phyloP scores from a whole-genome alignment of 2,113 vertebrate genomes.

The Corythoichthys intestinalis region DNA sequence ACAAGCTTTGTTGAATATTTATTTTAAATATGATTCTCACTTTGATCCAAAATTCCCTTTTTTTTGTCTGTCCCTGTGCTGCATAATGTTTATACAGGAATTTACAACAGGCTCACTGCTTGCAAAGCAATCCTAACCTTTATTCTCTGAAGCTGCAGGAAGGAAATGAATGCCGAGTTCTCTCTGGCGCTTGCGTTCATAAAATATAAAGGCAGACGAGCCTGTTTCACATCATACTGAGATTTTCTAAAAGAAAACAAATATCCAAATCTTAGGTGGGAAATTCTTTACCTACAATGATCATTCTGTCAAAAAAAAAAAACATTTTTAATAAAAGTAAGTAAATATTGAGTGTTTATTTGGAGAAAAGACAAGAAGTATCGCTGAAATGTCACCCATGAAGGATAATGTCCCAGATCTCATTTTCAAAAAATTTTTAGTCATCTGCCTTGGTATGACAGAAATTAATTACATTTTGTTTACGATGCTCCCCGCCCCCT shows the following conservation, averaged over 20 bases:
- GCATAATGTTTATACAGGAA: conserved; percentile 29
- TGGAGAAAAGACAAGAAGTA: conserved; percentile 51
- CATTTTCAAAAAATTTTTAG: conserved; percentile 29
- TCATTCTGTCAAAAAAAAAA: conserved; percentile 4
- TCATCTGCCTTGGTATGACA: conserved; percentile 23
- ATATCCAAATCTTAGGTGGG: conserved; percentile 17
- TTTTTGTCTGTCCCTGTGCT: conserved; percentile 13
- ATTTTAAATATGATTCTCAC: background rate
- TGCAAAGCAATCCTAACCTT: conserved; percentile 13
- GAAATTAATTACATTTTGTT: conserved; percentile 35
- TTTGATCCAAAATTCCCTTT: conserved; percentile 15
- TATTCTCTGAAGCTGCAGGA: conserved; percentile 9
- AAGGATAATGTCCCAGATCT: conserved; percentile 38
- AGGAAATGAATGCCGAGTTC: conserved; percentile 10
- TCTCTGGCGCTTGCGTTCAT: conserved; percentile 8
- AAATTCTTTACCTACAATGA: background rate
- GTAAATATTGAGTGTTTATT: conserved; percentile 65
- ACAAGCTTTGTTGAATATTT: conserved; percentile 8
- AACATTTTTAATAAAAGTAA: conserved; percentile 43
- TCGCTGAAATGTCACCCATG: conserved; percentile 35
- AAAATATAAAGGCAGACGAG: conserved; percentile 15
- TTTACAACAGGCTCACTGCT: conserved; percentile 14
- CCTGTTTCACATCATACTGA: conserved; percentile 6
- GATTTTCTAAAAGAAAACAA: conserved; percentile 13
- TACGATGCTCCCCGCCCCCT: background rate